These are phyloP conservation scores for Ooceraea biroi DNA, from an alignment of 1,140 invertebrate species.

Conservation along the genomic window DNA sequence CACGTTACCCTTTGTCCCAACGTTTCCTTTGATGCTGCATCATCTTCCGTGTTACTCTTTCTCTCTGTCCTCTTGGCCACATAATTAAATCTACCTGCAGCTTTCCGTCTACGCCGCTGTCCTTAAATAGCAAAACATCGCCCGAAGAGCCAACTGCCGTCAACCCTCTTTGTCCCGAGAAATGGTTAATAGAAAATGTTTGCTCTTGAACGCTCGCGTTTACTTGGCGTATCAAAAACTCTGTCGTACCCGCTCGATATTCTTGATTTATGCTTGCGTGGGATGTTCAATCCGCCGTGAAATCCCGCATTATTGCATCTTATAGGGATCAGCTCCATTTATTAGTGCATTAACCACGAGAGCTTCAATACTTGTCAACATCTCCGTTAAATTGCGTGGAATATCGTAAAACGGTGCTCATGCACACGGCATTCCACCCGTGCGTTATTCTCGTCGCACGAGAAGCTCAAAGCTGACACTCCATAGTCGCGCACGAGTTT, in stretches of 20 bases:
- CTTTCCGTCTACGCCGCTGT: background rate
- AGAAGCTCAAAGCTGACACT: constrained; percentile 1
- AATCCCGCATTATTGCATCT: background rate
- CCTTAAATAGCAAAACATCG: constrained; percentile 15
- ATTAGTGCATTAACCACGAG: constrained; percentile 16
- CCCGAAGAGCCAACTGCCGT: background rate
- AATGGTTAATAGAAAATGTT: constrained; percentile 36
- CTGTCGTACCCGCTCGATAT: constrained; percentile 1
- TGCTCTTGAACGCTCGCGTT: background rate
- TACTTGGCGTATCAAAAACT: background rate
- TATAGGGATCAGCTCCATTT: background rate
- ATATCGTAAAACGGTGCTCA: background rate
- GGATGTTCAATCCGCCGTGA: background rate
- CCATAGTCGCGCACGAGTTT: background rate
- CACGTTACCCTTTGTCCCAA: constrained; percentile 19
- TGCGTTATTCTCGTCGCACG: background rate
- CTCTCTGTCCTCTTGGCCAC: constrained; percentile 1
- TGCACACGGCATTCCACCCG: background rate
- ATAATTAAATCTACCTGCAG: constrained; percentile 25
- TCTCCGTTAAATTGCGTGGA: background rate
- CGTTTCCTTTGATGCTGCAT: constrained; percentile 13
- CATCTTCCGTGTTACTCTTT: constrained; percentile 23
- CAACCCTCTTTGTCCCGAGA: background rate
- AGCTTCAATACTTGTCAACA: background rate
- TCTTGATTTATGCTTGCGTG: constrained; percentile 9